Evolutionary conservation across 2,888 invertebrate species (phyloP), one percentile per base, ranked within the genome.

Genomic region (Athetis lepigone): DNA sequence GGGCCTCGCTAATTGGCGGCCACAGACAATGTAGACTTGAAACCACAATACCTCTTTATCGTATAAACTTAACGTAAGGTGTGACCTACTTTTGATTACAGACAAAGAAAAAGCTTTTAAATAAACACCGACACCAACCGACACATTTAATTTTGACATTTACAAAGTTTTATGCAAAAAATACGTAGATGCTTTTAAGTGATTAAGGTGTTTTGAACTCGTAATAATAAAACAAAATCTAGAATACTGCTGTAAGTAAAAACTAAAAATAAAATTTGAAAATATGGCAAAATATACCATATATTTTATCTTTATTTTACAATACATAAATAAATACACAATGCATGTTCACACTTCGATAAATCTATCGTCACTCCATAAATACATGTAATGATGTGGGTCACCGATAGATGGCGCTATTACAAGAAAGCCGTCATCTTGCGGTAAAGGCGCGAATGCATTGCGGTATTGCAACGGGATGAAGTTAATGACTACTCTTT

Each of bases 381-480:
- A 60, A 58, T 25, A 65, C 45, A 19, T 13, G 21, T 73, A 64
- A 76, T 52, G 47, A 50, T 61, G 61, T 58, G 45, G 60, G 49
- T 52, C 57, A 65, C 65, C 70, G 29, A 70, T 62, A 74, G 80
- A 77, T 70, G 64, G 56, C 64, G 45, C 46, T 76, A 33, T 77
- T 69, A 76, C 47, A 66, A 72, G 72, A 79, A 69, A 75, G n/a
- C 46, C 4, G 33, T 27, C 43, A 50, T 43, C 36, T 70, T 77
- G 77, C 61, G 77, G 75, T 80, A 59, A 58, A 67, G 51, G 45
- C 33, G 63, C 58, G 58, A 68, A 68, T 61, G 46, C 76, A 75
- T 65, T 78, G 79, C 73, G 76, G 70, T 78, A 39, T 59, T 25
- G 54, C 68, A 70, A 80, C 75, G 72, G 76, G 79, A 70, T 59